Base-by-base conservation (phyloP, 2,888 invertebrate genomes). In the Drosophila formosana region DNA sequence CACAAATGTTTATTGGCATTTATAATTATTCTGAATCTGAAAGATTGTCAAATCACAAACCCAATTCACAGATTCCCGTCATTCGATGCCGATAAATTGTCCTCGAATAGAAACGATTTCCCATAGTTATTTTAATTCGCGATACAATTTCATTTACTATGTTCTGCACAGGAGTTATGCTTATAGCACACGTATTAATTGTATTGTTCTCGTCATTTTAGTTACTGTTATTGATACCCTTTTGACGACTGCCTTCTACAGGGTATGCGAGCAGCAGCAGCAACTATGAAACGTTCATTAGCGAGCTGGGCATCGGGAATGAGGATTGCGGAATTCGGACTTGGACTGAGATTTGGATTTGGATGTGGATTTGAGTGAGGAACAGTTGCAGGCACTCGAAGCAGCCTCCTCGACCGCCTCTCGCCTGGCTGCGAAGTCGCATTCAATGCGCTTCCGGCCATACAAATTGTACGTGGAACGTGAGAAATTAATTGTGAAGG, bases 401-500 rank as follows among this genome's bases (percentile, higher is more conserved):
- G 47, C 37, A 47, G 72, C 47, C 30, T 26, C 37, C 64, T 47
- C 30, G 52, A 37, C 67, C 34, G 50, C 25, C 3, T 13, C 18
- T 18, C 18, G 18, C 18, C 18, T 8, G 9, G 18, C 39, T 43
- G 13, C 61, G 39, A 52, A 58, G 65, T 62, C 79, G 78, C 78
- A 80, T 83, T 86, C 75, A 78, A 82, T 75, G 71, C 78, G 70
- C 82, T 87, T 82, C 82, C 82, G 82, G 84, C 53, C 84, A 78
- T 72, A 82, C 87, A 86, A 82, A 82, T 82, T 82, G 82, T 78
- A 75, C 67, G 72, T 75, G 84, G 80, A 81, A 82, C 82, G 82
- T 82, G 82, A 86, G 87, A 86, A 82, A 82, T 83, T 82, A 78
- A 83, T 82, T 81, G 83, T 68, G 66, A 64, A 86, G 86, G 78